Evolutionary conservation across 1,140 invertebrate species (phyloP), one percentile per base, ranked within the genome.

Genomic region (Pachyrhynchus sulphureomaculatus): DNA sequence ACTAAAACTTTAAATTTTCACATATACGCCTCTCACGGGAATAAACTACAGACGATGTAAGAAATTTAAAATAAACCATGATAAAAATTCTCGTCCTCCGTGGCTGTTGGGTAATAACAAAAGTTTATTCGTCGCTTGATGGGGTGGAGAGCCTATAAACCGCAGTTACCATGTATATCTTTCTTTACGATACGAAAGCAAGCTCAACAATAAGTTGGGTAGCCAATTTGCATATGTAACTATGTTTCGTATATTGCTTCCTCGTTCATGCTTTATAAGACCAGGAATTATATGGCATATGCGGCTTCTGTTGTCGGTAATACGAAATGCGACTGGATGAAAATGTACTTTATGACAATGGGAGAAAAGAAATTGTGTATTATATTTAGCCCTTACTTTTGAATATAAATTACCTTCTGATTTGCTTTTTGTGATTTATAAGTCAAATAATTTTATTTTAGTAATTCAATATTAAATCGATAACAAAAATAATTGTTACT

Each of bases 211-310:
- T 68, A 68, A 70, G 69, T 70, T 70, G 68, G 57, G 62, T 64
- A 64, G 60, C 67, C 69, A 70, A 70, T 70, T 70, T 70, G 69
- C 69, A 70, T 70, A 70, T 70, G 69, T 70, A 70, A 70, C 69
- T 65, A 70, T 67, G 65, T 67, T 64, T 70, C 62, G 62, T 37
- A 66, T 65, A 68, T 68, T 63, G 61, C 54, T 49, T 29, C 54
- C 24, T 37, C 54, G 36, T 21, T 12, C 36, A 20, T 9, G 21
- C 52, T 56, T 56, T 56, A 56, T 56, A 56, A 56, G 53, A 56
- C 39, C 13, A 15, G 53, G 32, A 33, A 32, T 44, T 56, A 56
- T 56, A 20, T 47, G 44, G 20, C 34, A 37, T n/a, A 21, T 49
- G 42, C 26, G n/a, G 53, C 53, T 44, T 42, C 26, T 29, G 26